These are phyloP conservation scores for Trematomus bernacchii DNA, from an alignment of 2,797 vertebrate species.

Conservation along the genomic window DNA sequence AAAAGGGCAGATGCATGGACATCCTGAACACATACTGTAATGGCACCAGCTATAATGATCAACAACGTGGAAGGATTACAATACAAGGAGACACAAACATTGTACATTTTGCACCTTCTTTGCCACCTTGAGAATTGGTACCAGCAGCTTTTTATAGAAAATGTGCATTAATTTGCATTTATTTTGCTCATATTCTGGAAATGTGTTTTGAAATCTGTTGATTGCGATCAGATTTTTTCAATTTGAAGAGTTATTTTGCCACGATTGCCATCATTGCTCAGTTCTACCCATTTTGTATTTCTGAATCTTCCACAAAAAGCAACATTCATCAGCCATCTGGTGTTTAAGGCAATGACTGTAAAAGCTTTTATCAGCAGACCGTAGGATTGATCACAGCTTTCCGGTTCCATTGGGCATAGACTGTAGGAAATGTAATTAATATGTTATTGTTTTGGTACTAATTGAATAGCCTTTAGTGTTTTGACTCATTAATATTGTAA, in stretches of 20 bases:
- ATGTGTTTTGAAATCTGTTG: neutral
- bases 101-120: too few species aligned
- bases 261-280: neutral
- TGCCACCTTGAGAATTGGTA: too few species aligned
- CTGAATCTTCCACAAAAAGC: conserved; percentile 3
- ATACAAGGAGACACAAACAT: neutral
- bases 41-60: too few species aligned
- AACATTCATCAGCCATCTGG: conserved; percentile 16
- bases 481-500: conserved; percentile 41
- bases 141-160: too few species aligned
- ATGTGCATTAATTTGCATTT: neutral
- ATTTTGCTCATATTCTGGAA: neutral
- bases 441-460: conserved; percentile 34
- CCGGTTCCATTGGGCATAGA: conserved; percentile 22
- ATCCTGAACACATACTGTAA: too few species aligned
- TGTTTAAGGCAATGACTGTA: conserved; percentile 35
- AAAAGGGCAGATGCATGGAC: too few species aligned
- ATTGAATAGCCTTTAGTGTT: conserved; percentile 42
- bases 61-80: too few species aligned
- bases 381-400: conserved; percentile 40
- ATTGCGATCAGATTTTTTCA: neutral
- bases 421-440: conserved; percentile 31
- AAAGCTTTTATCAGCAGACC: conserved; percentile 36
- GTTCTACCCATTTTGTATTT: neutral
- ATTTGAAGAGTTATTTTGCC: too few species aligned